Percentiles rank a stretch among this genome's conserved stretches.
Conservation (phyloP, 1,140 invertebrate species). For the Oncopeltus fasciatus region DNA sequence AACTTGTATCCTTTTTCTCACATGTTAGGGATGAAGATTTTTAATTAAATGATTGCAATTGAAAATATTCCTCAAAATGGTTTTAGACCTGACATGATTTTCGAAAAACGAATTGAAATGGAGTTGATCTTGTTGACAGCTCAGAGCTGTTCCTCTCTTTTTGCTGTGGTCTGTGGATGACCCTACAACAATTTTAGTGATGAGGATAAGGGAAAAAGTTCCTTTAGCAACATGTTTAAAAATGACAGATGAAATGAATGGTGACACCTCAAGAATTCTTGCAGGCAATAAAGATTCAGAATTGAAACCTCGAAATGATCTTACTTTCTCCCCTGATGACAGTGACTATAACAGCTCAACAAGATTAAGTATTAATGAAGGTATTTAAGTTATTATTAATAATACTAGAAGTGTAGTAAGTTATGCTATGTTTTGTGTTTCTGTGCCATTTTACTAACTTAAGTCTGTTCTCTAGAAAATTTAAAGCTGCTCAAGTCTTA, state of each 20-base stretch:
- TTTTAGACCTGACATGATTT: background rate
- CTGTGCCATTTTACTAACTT: too few species aligned
- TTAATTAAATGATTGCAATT: background rate
- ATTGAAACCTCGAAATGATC: slow-evolving; percentile 15
- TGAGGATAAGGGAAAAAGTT: slow-evolving; percentile 4
- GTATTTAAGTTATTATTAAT: too few species aligned
- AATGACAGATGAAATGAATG: slow-evolving; percentile 29
- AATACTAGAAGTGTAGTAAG: too few species aligned
- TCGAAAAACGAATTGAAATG: background rate
- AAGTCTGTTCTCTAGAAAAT: too few species aligned
- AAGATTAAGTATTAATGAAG: slow-evolving; percentile 5
- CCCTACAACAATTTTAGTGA: background rate
- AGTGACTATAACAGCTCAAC: slow-evolving; percentile 1
- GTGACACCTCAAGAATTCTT: slow-evolving; percentile 24
- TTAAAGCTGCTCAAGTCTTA: too few species aligned
- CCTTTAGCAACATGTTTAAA: slow-evolving; percentile 23
- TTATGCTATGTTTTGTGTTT: too few species aligned
- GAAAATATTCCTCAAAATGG: background rate
- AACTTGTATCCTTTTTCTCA: too few species aligned
- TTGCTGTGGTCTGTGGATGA: background rate
- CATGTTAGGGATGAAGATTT: background rate
- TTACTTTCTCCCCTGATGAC: slow-evolving; percentile 9
- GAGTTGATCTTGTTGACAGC: background rate
- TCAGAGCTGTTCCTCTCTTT: background rate
- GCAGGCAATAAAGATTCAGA: slow-evolving; percentile 22